These are phyloP conservation scores for Protophormia terraenovae DNA, from an alignment of 2,888 invertebrate genomes.

Conservation along the genomic window DNA sequence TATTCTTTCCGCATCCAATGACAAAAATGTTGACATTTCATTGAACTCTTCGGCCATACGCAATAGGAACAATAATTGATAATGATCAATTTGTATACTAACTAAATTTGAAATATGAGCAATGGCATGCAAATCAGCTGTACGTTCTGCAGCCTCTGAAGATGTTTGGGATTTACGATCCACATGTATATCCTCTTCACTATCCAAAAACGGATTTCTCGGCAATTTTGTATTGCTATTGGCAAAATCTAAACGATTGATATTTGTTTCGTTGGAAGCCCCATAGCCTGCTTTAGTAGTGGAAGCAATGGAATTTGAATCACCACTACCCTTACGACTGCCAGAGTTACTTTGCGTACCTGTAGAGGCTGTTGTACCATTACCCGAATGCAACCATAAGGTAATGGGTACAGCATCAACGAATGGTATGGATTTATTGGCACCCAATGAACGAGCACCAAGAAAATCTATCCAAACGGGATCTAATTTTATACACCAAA, in stretches of 20 bases:
- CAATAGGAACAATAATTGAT: conserved; percentile 94
- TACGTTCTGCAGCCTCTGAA: conserved; percentile 71
- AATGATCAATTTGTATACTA: conserved; percentile 95
- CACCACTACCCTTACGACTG: conserved; percentile 60
- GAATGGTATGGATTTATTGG: conserved; percentile 89
- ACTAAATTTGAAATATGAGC: conserved; percentile 92
- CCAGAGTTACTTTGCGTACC: conserved; percentile 48
- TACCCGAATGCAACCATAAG: conserved; percentile 87
- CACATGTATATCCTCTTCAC: conserved; percentile 74
- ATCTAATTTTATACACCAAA: conserved; percentile 94
- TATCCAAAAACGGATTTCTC: conserved; percentile 78
- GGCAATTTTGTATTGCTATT: conserved; percentile 72
- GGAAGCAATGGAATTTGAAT: conserved; percentile 71
- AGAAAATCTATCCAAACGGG: conserved; percentile 97
- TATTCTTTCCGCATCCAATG: conserved; percentile 89
- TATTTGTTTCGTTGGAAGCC: conserved; percentile 70
- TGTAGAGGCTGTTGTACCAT: conserved; percentile 44
- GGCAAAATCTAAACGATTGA: conserved; percentile 70
- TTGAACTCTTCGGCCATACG: conserved; percentile 90
- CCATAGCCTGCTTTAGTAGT: conserved; percentile 70
- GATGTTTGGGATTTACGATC: conserved; percentile 66
- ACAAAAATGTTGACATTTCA: conserved; percentile 90
- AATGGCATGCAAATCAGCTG: conserved; percentile 89
- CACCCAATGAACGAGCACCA: conserved; percentile 89
- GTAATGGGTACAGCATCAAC: conserved; percentile 93